These are phyloP conservation scores for Cerastoderma edule DNA, from an alignment of 2,888 invertebrate species.

Conservation along the genomic window DNA sequence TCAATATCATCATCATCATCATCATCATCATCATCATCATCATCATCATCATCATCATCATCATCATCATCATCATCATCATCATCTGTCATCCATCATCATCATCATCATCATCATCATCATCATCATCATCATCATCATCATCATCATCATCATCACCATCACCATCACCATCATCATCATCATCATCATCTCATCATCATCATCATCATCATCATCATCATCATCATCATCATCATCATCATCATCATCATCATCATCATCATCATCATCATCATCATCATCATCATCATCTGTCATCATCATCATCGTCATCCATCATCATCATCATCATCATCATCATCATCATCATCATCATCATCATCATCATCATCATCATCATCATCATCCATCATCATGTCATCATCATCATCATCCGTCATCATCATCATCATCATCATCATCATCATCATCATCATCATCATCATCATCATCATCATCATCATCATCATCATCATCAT, in stretches of 20 bases:
- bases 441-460: neutral
- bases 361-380: too few relatives aligned
- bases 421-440: too few relatives aligned
- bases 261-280: constrained; percentile 5
- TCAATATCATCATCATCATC: constrained; percentile 3
- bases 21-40: constrained; percentile 5
- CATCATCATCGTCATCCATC: too few relatives aligned
- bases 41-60: constrained; percentile 5
- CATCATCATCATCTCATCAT: too few relatives aligned
- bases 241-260: constrained; percentile 5
- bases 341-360: neutral
- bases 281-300: neutral
- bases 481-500: constrained; percentile 5
- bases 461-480: constrained; percentile 5
- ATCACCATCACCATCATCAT: neutral
- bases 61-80: constrained; percentile 5
- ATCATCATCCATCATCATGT: too few relatives aligned
- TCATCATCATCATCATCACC: neutral
- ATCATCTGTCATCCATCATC: too few relatives aligned
- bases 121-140: constrained; percentile 3
- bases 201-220: constrained; percentile 5
- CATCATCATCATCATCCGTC: too few relatives aligned
- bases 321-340: too few relatives aligned
- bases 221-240: constrained; percentile 5
- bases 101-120: too few relatives aligned